A percentile compares a stretch with the other conserved stretches of the same genome.
Conservation (phyloP, 2,888 invertebrate genomes). For the Dasysyrphus albostriatus region DNA sequence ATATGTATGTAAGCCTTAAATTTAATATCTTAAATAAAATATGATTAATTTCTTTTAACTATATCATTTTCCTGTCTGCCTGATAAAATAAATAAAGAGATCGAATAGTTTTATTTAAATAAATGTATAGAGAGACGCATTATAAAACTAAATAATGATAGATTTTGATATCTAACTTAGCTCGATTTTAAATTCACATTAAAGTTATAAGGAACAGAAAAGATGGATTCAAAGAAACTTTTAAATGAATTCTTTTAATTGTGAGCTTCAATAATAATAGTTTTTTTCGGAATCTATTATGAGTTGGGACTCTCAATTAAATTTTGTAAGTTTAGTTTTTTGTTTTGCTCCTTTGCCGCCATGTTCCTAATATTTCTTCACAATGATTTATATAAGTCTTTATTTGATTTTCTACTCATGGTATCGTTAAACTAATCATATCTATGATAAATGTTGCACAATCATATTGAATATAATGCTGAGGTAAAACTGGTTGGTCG, state of each 20-base stretch:
- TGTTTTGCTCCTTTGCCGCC: not conserved
- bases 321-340: not conserved
- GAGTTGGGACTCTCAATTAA: not conserved
- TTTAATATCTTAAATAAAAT: conserved; percentile 9
- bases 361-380: conserved; percentile 10
- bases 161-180: conserved; percentile 1
- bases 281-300: not conserved
- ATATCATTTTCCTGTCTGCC: not conserved
- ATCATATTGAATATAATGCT: conserved; percentile 53
- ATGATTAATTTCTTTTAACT: conserved; percentile 8
- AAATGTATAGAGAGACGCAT: not conserved
- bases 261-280: not conserved
- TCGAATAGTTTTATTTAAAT: conserved; percentile 21
- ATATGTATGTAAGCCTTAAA: conserved; percentile 4
- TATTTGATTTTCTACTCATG: conserved; percentile 58
- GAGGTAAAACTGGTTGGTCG: conserved; percentile 67
- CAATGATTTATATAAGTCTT: conserved; percentile 46
- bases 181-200: not conserved
- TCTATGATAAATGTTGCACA: conserved; percentile 50
- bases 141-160: not conserved
- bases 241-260: not conserved
- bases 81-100: conserved; percentile 49
- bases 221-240: not conserved
- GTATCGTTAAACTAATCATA: conserved; percentile 39
- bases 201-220: conserved; percentile 29